Base-by-base conservation (phyloP, 2,113 vertebrate species). In the Epinephelus moara region DNA sequence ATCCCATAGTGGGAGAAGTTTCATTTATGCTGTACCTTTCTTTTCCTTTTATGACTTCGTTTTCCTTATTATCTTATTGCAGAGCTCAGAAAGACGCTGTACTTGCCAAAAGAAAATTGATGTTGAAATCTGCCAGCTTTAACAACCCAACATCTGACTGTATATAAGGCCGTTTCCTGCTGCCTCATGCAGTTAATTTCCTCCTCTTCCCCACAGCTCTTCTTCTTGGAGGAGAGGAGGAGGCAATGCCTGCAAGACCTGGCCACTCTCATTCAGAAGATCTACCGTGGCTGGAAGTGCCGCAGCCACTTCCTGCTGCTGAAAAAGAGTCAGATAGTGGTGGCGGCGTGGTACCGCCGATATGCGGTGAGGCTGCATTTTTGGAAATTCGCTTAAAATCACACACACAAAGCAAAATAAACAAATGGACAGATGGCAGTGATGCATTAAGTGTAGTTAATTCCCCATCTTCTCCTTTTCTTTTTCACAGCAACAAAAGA, bases 211-310 rank as follows among this genome's bases (percentile, higher is more conserved):
- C 18, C 25, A 2, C 60, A 99, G 98, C 96, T 99, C 68, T 99
- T 99, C 93, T 96, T 96, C 81, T 91, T 99, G 56, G 98, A 99
- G 94, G 97, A 98, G 69, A 92, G 95, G 82, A 95, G 98, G 84
- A 97, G 96, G 88, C 96, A 96, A 40, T 96, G 98, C 15, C 89
- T 99, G 50, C 95, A 99, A 78, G 96, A 98, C 89, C 92, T 99
- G 81, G 98, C 98, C 69, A 96, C 97, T 0, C 96, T 99, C 37
- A 99, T 99, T 90, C 97, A 94, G 91, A 99, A 99, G 94, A 98
- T 99, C 92, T 99, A 98, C 84, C 96, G 97, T 8, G 98, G 98
- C 0, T 99, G 98, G 98, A 99, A 97, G 87, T 96, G 96, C 71
- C 97, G 97, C 64, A 96, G 91, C 3, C 96, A 91, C 68, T 99